Evolutionary conservation across 2,797 vertebrate genomes (phyloP).

Genomic region (Sebastolobus altivelis): DNA sequence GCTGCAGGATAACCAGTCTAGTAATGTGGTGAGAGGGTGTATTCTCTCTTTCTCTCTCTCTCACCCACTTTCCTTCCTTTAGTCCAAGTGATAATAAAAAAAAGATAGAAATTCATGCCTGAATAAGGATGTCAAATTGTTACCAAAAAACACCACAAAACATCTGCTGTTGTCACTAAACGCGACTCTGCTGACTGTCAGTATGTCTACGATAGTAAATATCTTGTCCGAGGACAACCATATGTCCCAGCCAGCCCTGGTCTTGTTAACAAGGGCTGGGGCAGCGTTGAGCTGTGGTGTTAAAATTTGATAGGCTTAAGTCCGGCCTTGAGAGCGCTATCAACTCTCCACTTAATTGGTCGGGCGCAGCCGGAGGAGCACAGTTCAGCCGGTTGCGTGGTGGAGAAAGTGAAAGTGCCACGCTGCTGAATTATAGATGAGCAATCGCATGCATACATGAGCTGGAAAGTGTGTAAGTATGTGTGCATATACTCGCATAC

Average conservation of each 20-base stretch:
- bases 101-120: neutral
- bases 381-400: constrained; percentile 26
- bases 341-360: constrained; percentile 52
- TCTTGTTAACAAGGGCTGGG: constrained; percentile 53
- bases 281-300: constrained; percentile 40
- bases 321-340: constrained; percentile 49
- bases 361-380: constrained; percentile 32
- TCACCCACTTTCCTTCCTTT: neutral
- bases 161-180: neutral
- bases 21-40: constrained; percentile 14
- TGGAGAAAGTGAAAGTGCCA: constrained; percentile 36
- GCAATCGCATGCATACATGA: neutral
- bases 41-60: neutral
- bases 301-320: constrained; percentile 64
- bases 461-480: neutral
- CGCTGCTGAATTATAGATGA: constrained; percentile 48
- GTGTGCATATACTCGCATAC: neutral
- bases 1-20: constrained; percentile 12
- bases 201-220: constrained; percentile 32
- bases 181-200: neutral
- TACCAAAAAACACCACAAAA: neutral
- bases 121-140: neutral
- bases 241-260: constrained; percentile 50
- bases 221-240: constrained; percentile 55
- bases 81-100: neutral